Conservation (phyloP, 2,888 invertebrate species). For the Papilio protenor region DNA sequence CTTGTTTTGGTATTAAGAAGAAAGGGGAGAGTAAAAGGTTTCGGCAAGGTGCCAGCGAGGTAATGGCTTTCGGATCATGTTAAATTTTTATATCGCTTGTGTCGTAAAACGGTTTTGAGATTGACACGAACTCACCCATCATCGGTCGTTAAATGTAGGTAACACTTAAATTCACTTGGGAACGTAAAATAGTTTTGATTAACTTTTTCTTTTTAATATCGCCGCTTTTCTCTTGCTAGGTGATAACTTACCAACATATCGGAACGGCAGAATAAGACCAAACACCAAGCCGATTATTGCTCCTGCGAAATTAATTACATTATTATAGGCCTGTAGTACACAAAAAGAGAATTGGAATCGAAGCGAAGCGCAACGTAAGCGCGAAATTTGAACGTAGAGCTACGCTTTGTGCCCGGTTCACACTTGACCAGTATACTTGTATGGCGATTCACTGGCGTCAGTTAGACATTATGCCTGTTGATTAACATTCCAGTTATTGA, state of each 20-base stretch:
- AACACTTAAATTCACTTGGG: not conserved
- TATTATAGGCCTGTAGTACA: constrained; percentile 43
- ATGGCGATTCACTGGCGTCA: too few species aligned
- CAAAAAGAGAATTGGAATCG: not conserved
- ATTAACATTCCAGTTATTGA: too few species aligned
- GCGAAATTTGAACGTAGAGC: not conserved
- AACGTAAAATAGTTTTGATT: not conserved
- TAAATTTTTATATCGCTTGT: constrained; percentile 13
- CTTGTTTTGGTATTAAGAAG: not conserved
- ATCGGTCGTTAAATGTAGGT: not conserved
- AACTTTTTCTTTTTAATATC: not conserved
- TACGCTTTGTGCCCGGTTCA: too few species aligned
- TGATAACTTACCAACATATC: constrained; percentile 72
- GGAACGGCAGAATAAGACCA: constrained; percentile 66
- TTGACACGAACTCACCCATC: not conserved
- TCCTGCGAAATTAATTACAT: constrained; percentile 54
- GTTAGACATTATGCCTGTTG: too few species aligned
- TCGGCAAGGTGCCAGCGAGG: too few species aligned
- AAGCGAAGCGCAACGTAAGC: not conserved
- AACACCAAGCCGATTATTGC: constrained; percentile 68
- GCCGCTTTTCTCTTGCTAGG: not conserved
- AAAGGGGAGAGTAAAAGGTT: not conserved
- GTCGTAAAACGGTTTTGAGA: not conserved
- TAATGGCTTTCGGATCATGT: not conserved
- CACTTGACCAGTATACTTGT: too few species aligned